Evolutionary conservation across 1,140 invertebrate species (phyloP).

Genomic region (Lordiphosa stackelbergi): DNA sequence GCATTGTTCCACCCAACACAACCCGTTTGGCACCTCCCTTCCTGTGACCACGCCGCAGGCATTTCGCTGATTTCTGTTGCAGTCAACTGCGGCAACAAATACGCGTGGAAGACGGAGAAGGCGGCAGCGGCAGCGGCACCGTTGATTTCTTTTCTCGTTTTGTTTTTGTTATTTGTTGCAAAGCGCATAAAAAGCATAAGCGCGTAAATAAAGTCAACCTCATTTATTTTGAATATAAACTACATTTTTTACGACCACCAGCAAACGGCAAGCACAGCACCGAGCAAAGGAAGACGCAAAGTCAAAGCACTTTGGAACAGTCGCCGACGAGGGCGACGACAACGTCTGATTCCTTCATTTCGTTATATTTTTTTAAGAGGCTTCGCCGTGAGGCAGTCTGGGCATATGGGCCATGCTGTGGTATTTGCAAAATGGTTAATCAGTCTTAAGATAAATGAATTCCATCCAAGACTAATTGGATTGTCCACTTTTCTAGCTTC

Average conservation of each 20-base stretch:
- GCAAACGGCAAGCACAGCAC: constrained; percentile 4
- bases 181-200: constrained; percentile 74
- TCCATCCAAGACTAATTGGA: not conserved
- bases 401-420: constrained; percentile 7
- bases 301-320: constrained; percentile 65
- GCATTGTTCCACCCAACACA: not conserved
- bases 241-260: constrained; percentile 73
- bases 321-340: constrained; percentile 14
- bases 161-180: constrained; percentile 49
- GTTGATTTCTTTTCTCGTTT: constrained; percentile 23
- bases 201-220: constrained; percentile 74
- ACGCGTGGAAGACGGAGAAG: not conserved
- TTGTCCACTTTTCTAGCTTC: not conserved
- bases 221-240: constrained; percentile 76
- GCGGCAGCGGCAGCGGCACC: not conserved
- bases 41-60: constrained; percentile 34
- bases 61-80: constrained; percentile 53
- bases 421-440: constrained; percentile 1
- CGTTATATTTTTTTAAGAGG: constrained; percentile 11
- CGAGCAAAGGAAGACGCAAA: constrained; percentile 38
- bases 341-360: constrained; percentile 22
- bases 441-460: constrained; percentile 7
- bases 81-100: constrained; percentile 27
- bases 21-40: not conserved
- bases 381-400: not conserved